A percentile compares a stretch with the other conserved stretches of the same genome.
Conservation (phyloP, 1,140 invertebrate genomes). For the Drosophila mayri region DNA sequence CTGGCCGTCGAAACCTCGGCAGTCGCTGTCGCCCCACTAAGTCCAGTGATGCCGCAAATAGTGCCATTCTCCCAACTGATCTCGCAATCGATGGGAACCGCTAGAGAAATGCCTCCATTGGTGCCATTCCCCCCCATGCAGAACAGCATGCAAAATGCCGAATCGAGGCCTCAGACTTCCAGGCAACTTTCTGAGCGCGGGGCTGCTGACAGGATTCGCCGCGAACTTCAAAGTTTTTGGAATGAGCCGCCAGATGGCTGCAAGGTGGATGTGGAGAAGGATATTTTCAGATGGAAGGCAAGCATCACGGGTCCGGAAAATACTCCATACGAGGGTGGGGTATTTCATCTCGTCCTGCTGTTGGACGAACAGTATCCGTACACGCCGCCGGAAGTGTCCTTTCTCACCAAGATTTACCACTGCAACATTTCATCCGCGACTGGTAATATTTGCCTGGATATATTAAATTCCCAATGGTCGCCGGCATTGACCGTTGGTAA, state of each 20-base stretch:
- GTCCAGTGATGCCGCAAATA: no score
- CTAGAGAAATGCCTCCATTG: no score
- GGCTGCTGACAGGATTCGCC: neutral
- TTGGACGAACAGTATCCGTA: neutral
- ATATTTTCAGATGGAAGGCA: neutral
- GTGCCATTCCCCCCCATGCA: no score
- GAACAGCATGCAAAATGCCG: no score
- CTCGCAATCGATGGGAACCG: no score
- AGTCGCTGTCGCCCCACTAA: no score
- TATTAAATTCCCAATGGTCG: neutral
- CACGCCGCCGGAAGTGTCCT: neutral
- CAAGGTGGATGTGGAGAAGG: neutral
- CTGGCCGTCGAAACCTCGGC: no score
- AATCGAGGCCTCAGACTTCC: neutral
- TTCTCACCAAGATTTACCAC: neutral
- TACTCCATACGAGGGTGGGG: neutral
- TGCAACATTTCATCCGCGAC: neutral
- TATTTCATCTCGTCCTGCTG: rapidly evolving
- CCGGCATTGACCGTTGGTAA: neutral
- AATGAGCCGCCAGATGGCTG: neutral
- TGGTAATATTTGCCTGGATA: neutral
- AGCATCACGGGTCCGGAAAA: neutral
- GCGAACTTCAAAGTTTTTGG: neutral
- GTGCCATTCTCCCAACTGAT: no score
- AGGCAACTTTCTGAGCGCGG: no score